A percentile compares a stretch with the other conserved stretches of the same genome.
phyloP scores from a whole-genome alignment of 1,140 invertebrate genomes.

The Gryon sp. region DNA sequence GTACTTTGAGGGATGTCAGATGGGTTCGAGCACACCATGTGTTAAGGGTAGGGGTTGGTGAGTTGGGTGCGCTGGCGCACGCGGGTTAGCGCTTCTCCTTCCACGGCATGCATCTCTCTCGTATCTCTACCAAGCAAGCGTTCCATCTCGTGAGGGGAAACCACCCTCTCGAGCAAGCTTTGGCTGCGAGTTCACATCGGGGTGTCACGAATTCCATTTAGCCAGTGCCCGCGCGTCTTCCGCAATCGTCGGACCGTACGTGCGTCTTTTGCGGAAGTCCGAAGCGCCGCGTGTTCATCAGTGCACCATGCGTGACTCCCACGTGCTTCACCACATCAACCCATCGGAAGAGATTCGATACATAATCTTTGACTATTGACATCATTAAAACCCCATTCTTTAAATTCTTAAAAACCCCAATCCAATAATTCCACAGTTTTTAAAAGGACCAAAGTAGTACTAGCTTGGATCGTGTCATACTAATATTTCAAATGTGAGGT shows the following conservation, averaged over 20 bases:
- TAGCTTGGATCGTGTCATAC: too few relatives aligned
- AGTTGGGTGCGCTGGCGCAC: slow-evolving; percentile 52
- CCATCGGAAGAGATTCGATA: not conserved
- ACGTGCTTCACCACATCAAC: slow-evolving; percentile 19
- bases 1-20: slow-evolving; percentile 67
- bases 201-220: slow-evolving; percentile 67
- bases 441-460: too few relatives aligned
- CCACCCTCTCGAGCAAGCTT: slow-evolving; percentile 58
- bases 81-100: slow-evolving; percentile 36
- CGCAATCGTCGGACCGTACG: slow-evolving; percentile 77
- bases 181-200: slow-evolving; percentile 66
- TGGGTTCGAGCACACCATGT: slow-evolving; percentile 45
- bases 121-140: slow-evolving; percentile 59
- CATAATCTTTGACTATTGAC: not conserved
- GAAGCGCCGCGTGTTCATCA: slow-evolving; percentile 61
- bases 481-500: slow-evolving; percentile 1
- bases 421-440: not conserved
- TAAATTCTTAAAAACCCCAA: too few relatives aligned
- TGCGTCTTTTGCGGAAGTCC: slow-evolving; percentile 64
- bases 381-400: not conserved
- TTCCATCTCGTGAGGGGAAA: slow-evolving; percentile 61
- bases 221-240: slow-evolving; percentile 79
- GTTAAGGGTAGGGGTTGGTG: slow-evolving; percentile 37
- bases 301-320: slow-evolving; percentile 36
- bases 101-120: slow-evolving; percentile 59